Base-by-base conservation (phyloP, 2,113 vertebrate species). In the Neomonachus schauinslandi region DNA sequence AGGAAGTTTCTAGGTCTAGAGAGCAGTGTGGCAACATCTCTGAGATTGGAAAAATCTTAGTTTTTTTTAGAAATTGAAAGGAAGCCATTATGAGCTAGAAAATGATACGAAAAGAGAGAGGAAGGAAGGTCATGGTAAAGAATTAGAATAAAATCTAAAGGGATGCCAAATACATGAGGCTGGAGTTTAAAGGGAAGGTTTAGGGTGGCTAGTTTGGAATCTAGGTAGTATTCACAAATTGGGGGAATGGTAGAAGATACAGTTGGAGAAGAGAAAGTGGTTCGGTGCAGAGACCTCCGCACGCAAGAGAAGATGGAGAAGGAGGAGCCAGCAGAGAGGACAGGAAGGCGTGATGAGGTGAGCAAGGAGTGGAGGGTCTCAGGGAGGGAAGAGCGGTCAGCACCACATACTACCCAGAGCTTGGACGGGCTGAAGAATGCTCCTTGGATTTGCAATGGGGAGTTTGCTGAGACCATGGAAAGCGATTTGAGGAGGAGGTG, bases 401-500 rank as follows among this genome's bases (percentile, higher is more conserved):
- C 31, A 1, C 24, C 21, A 15, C 7, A 6, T 31, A 6, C 53
- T 39, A 24, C 14, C 10, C 10, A 42, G 16, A 55, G 53, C 31
- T 18, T 4, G 11, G 4, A 7, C 4, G 24, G 65, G 42, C 31
- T 31, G 16, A 46, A 24, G 22, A 24, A n/a, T 14, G 31, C 39
- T 21, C 31, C 59, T 93, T 18, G 5, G 4, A 4, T 61, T 19
- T 71, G n/a, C 42, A 26, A 0, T 0, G 0, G 31, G 39, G 71
- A 36, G 36, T 42, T 36, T n/a, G 18, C 7, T 15, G 7, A 33
- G 18, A 51, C 67, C 61, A 0, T 26, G 80, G 9, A 61, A 67
- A 76, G 28, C 4, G 31, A 12, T 19, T 51, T 72, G 24, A 28
- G 80, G 13, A 63, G 46, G 36, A 86, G 59, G 13, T 59, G 51